Evolutionary conservation across 2,888 invertebrate species (phyloP), one percentile per base, ranked within the genome.

Genomic region (Standfussiana lucernea): DNA sequence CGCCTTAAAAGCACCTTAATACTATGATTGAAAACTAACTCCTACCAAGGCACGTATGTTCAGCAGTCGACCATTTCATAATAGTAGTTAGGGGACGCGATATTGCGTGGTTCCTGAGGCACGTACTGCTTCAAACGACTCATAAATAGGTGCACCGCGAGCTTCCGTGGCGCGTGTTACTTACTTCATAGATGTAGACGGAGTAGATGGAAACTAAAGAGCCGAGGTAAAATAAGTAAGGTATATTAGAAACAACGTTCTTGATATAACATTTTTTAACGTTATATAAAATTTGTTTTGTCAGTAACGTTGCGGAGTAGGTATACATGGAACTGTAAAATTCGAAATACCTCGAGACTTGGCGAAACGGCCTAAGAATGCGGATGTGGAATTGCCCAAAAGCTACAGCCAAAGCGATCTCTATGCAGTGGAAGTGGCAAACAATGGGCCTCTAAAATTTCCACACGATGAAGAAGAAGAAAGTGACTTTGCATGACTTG

Each of bases 121-220:
- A 86, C 86, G 80, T 87, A 62, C 76, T 13, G 18, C 21, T 47
- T 74, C 47, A 37, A 82, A 74, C 70, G 74, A 64, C 75, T 72
- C 42, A 73, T 85, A 82, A 86, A 88, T 82, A 84, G 64, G 59
- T 72, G 71, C 65, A 53, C 53, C 32, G 24, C 53, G 56, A 73
- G 74, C 67, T 75, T 69, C 53, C 53, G 45, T 47, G 45, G 50
- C 65, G n/a, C 69, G 66, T 75, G 72, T 64, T 73, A 78, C 83
- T 70, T 28, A 73, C 66, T 68, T 50, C 72, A 50, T 61, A 40
- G 40, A 64, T 40, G n/a, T 40, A 64, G n/a, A 50, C 40, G 15
- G 15, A 80, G 37, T 74, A 65, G 45, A 56, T 67, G 40, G 53
- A 68, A 67, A 67, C 32, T 35, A 35, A 53, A 45, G 35, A 45